Evolutionary conservation across 2,113 vertebrate genomes (phyloP).

Genomic region (Grammomys surdaster): DNA sequence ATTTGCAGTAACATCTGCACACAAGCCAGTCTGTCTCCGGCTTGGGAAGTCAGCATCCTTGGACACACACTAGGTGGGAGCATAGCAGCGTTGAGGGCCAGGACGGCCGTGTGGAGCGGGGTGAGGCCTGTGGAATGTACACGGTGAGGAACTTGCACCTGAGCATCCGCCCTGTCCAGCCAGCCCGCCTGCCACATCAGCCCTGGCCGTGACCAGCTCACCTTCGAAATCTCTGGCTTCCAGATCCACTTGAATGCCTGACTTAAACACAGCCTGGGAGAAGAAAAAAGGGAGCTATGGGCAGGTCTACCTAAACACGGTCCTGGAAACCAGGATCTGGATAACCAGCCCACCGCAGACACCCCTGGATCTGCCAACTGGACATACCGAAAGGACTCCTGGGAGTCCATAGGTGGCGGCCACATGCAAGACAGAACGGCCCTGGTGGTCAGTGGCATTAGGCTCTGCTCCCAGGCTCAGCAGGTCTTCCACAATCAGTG

Average conservation of each 20-base stretch:
- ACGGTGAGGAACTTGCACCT: neutral
- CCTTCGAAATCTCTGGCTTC: slow-evolving; percentile 95
- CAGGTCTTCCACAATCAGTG: slow-evolving; percentile 92
- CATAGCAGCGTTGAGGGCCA: slow-evolving; percentile 90
- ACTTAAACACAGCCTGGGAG: slow-evolving; percentile 88
- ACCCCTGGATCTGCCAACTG: neutral
- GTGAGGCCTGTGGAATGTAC: slow-evolving; percentile 88
- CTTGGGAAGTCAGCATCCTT: slow-evolving; percentile 63
- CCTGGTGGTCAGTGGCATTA: slow-evolving; percentile 91
- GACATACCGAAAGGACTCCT: slow-evolving; percentile 89
- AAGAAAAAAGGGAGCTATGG: neutral
- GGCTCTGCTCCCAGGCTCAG: slow-evolving; percentile 90
- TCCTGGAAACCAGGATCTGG: neutral
- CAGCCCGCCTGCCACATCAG: neutral
- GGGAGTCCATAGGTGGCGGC: slow-evolving; percentile 92
- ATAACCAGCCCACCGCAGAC: neutral
- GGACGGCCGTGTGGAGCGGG: slow-evolving; percentile 92
- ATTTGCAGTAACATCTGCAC: slow-evolving; percentile 88
- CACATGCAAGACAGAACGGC: slow-evolving; percentile 92
- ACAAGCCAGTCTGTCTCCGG: slow-evolving; percentile 88
- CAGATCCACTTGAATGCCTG: slow-evolving; percentile 85
- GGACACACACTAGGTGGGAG: slow-evolving; percentile 77
- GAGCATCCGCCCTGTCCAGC: neutral
- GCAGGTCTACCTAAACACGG: neutral
- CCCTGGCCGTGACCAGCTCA: slow-evolving; percentile 69